Evolutionary conservation across 2,113 vertebrate species (phyloP), one percentile per base, ranked within the genome.

Genomic region (Cnemophilus loriae): DNA sequence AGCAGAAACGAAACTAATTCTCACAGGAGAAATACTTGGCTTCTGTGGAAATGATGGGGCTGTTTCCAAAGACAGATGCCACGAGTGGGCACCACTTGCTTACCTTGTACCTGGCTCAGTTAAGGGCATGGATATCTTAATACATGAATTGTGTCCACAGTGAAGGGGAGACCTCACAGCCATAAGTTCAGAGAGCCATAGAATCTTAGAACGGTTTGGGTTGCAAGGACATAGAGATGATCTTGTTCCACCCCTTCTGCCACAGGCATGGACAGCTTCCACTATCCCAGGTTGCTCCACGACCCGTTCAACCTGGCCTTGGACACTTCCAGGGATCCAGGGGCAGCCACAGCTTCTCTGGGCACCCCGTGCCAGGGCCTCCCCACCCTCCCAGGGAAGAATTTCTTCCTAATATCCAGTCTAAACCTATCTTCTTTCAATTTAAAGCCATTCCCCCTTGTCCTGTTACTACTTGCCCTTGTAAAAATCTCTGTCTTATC

Each of bases 351-450:
- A 76, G 41, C 41, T 42, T 0, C 41, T 55, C 47, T 68, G 61
- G 23, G 20, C 2, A 60, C 0, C 28, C n/a, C 68, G n/a, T 68
- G 14, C 69, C 55, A 69, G 21, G 20, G 13, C 4, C 26, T 69
- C 0, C 0, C 14, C 47, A 55, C 7, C n/a, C 41, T 55, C 32
- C 5, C 2, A 76, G 41, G 10, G 35, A n/a, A 69, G 1, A 42
- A 35, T 63, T 61, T 42, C 15, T 77, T 61, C 12, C 32, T 63
- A 20, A 42, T 28, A 49, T 20, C 26, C 6, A 49, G 37, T 11
- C 26, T 28, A 63, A 60, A 60, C 2, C 8, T 28, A 16, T 7
- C 37, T 47, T 20, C 7, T 69, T 69, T 63, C 55, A 42, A 27
- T 77, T 69, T 20, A 32, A 84, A 41, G 18, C 15, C 26, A 19